These are phyloP conservation scores for Cryptoblepharus egeriae DNA, from an alignment of 2,797 vertebrate genomes.

Conservation along the genomic window DNA sequence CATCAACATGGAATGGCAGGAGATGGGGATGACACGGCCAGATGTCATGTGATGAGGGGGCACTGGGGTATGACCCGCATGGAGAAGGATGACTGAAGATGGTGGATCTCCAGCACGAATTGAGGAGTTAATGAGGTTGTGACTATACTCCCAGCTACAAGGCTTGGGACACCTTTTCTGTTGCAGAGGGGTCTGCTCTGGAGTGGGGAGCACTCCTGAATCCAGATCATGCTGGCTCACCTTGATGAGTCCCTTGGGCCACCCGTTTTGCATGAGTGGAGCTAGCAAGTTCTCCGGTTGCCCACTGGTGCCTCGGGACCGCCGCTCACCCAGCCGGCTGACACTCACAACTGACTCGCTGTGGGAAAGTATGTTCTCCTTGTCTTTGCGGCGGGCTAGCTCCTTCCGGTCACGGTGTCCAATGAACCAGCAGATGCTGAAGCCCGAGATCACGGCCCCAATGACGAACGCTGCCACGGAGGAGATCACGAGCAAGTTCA, in stretches of 20 bases:
- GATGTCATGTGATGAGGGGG: slow-evolving; percentile 31
- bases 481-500: slow-evolving; percentile 93
- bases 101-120: slow-evolving; percentile 80
- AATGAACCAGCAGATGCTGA: slow-evolving; percentile 95
- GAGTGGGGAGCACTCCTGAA: slow-evolving; percentile 92
- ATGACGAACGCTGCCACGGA: slow-evolving; percentile 94
- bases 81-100: slow-evolving; percentile 85
- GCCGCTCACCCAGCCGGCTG: slow-evolving; percentile 84
- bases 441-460: slow-evolving; percentile 90
- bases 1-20: slow-evolving; percentile 65
- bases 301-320: slow-evolving; percentile 70
- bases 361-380: slow-evolving; percentile 88
- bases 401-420: slow-evolving; percentile 89
- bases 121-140: slow-evolving; percentile 84
- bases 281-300: slow-evolving; percentile 85
- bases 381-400: slow-evolving; percentile 87
- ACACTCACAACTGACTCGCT: slow-evolving; percentile 93
- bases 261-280: slow-evolving; percentile 91
- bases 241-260: slow-evolving; percentile 83
- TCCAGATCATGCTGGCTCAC: slow-evolving; percentile 84
- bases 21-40: slow-evolving; percentile 57
- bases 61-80: slow-evolving; percentile 77
- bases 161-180: slow-evolving; percentile 88
- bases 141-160: slow-evolving; percentile 88
- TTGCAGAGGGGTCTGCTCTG: slow-evolving; percentile 94